Base-by-base conservation (phyloP, 1,140 invertebrate genomes). In the Apis dorsata region DNA sequence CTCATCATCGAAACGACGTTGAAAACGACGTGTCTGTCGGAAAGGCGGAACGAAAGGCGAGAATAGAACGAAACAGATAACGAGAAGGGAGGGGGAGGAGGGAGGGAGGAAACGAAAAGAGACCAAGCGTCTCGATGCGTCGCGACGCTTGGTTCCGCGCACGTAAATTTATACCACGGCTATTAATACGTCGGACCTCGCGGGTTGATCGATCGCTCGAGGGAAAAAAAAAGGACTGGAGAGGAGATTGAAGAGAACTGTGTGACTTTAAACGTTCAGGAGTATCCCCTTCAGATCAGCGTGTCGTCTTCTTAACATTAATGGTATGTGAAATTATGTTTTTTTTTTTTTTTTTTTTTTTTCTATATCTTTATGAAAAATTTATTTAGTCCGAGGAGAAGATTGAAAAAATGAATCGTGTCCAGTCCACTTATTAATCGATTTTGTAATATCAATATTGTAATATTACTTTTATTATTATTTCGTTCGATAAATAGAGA, bases 171-270 rank as follows among this genome's bases (percentile, higher is more conserved):
- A 81, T 83, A 86, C 77, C 72, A 10, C 55, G 73, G 57, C 86
- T 88, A 88, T 88, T 88, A 86, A 86, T 88, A 88, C 60, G 63
- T 81, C 74, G 63, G 77, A 82, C 55, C 79, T 63, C 62, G 77
- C 68, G 63, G 63, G 77, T 83, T 88, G 87, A 88, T 88, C 87
- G 87, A 88, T 88, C 74, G 80, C 63, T 57, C 65, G 71, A 62
- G 76, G 28, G 60, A 19, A 49, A 34, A 73, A 77, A 80, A 83
- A 85, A 73, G 80, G 86, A 79, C 78, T 65, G 3, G 82, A 85
- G 72, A 57, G 76, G 83, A 88, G 87, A 85, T 87, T 85, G 86
- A 44, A 44, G 34, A 44, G 55, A 87, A 85, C 83, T 71, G 86
- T 79, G 83, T 79, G 83, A 71, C 79, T 88, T 88, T 87, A 53